Evolutionary conservation across 2,113 vertebrate species (phyloP), one percentile per base, ranked within the genome.

Genomic region (Hypanus sabinus): DNA sequence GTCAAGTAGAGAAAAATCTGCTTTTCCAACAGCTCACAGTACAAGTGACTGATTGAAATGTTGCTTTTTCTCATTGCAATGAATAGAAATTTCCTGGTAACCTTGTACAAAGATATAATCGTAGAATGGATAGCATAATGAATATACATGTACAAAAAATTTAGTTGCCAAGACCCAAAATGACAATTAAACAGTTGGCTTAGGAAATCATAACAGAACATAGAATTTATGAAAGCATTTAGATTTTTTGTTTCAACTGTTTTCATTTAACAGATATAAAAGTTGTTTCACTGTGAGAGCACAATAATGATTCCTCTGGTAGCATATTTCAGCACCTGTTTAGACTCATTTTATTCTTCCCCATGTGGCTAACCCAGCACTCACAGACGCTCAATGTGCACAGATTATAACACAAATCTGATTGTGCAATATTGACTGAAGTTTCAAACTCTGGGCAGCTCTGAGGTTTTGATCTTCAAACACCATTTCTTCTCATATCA

Each of bases 331-430:
- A 88, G 55, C 12, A 27, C 10, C 83, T 16, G 81, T 68, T 62
- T 90, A 79, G 76, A 79, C n/a, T 79, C 27, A 76, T n/a, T 76
- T 76, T n/a, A n/a, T 76, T 76, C 75, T 76, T 76, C 76, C 76
- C 76, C 16, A 0, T 36, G 76, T 33, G 76, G 76, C 76, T 14
- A 79, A 79, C 76, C 16, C 12, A n/a, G 14, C 60, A n/a, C 30
- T 60, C 30, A n/a, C n/a, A 68, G 18, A 68, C 65, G 8, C 30
- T 90, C 8, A 60, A 60, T 33, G 65, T 68, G 85, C 33, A 18
- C 85, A 90, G 27, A 18, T 68, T 90, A 73, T 46, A 62, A 60
- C 62, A 16, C 85, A 65, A 60, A 68, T 68, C 60, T 90, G 85
- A 36, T 30, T 65, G 18, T 33, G 16, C 60, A 68, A 62, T 20